A percentile compares a stretch with the other conserved stretches of the same genome.
Evolutionary conservation across 2,113 vertebrate genomes (phyloP).

Genomic region (Oncorhynchus masou): DNA sequence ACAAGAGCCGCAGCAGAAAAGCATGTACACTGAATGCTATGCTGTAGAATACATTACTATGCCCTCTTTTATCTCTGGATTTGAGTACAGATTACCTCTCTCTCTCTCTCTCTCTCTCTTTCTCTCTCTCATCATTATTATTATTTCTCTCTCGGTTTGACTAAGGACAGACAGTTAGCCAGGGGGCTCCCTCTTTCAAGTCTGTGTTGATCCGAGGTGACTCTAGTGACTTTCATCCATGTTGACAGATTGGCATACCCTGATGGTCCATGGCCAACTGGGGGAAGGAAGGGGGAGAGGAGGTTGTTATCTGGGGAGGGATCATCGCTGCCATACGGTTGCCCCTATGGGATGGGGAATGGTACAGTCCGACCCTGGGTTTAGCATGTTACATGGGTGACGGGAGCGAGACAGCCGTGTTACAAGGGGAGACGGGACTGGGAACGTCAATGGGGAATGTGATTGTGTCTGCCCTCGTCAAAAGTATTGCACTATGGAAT

Average conservation of each 20-base stretch:
- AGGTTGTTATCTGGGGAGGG: neutral
- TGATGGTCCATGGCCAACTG: conserved; percentile 49
- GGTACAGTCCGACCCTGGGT: neutral
- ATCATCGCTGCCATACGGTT: neutral
- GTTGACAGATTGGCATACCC: conserved; percentile 56
- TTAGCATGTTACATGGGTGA: conserved; percentile 1
- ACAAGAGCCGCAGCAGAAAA: too few species aligned
- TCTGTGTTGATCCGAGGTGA: conserved; percentile 44
- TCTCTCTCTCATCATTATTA: too few species aligned
- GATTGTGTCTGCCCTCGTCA: neutral
- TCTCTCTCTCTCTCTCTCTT: neutral
- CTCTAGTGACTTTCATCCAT: conserved; percentile 54
- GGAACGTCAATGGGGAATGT: neutral
- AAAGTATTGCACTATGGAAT: neutral
- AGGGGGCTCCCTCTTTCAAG: neutral
- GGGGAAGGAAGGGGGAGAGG: conserved; percentile 1
- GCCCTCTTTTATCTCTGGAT: too few species aligned
- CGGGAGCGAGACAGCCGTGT: neutral
- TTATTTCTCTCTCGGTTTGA: too few species aligned
- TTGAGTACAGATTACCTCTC: neutral
- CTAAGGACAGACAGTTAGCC: neutral
- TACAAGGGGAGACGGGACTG: neutral
- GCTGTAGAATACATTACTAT: too few species aligned
- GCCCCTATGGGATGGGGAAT: neutral
- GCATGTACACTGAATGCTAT: too few species aligned